Conservation (phyloP, 2,888 invertebrate genomes). For the Drosophila prolongata region DNA sequence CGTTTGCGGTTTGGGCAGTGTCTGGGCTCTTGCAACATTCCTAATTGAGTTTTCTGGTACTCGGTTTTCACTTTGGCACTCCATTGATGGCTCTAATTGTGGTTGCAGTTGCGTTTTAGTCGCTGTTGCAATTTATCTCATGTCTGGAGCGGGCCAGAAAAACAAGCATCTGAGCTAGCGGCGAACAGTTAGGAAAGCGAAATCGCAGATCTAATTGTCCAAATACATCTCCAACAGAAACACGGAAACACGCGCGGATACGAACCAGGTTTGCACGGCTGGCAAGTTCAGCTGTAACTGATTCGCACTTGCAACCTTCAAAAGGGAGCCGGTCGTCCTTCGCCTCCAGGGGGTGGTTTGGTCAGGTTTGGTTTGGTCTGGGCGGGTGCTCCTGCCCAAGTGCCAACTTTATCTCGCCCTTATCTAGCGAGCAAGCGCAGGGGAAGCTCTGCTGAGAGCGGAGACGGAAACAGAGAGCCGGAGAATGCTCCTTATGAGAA, state of each 20-base stretch:
- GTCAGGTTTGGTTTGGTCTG: slow-evolving; percentile 29
- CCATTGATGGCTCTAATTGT: slow-evolving; percentile 56
- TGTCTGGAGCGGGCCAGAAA: slow-evolving; percentile 38
- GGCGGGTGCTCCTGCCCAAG: slow-evolving; percentile 30
- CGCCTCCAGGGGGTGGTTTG: slow-evolving; percentile 45
- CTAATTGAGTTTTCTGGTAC: slow-evolving; percentile 78
- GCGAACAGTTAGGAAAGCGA: slow-evolving; percentile 1
- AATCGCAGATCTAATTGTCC: not conserved
- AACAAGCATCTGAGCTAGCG: slow-evolving; percentile 19
- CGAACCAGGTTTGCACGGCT: slow-evolving; percentile 47
- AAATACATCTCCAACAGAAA: not conserved
- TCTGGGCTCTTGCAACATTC: slow-evolving; percentile 64
- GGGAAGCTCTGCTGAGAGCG: slow-evolving; percentile 42
- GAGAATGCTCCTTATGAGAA: slow-evolving; percentile 26
- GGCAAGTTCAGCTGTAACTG: slow-evolving; percentile 66
- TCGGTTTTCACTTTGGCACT: slow-evolving; percentile 71
- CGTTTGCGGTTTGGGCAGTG: slow-evolving; percentile 38
- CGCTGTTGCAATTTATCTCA: slow-evolving; percentile 43
- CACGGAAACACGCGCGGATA: slow-evolving; percentile 2
- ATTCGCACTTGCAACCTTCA: slow-evolving; percentile 52
- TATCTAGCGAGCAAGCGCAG: slow-evolving; percentile 55
- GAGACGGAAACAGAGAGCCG: slow-evolving; percentile 1
- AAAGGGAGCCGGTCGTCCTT: slow-evolving; percentile 29
- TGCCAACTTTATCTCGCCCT: slow-evolving; percentile 67
- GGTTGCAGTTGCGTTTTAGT: slow-evolving; percentile 38